Evolutionary conservation across 2,797 vertebrate species (phyloP).

Genomic region (Chloroceryle amazona): DNA sequence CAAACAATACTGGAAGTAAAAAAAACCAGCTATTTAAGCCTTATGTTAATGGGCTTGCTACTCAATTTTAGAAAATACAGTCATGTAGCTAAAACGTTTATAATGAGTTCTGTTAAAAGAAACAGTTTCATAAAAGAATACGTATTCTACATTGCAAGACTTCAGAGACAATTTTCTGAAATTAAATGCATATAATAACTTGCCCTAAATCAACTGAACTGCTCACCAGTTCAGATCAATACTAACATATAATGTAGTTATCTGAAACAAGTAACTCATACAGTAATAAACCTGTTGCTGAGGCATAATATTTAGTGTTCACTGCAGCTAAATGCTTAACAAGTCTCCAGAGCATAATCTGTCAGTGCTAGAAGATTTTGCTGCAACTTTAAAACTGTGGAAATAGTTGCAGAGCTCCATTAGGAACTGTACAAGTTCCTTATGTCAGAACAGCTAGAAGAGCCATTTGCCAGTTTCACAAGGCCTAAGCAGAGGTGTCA

Average conservation of each 20-base stretch:
- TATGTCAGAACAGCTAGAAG: neutral
- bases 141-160: neutral
- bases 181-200: slow-evolving; percentile 5
- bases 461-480: neutral
- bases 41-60: neutral
- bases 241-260: slow-evolving; percentile 37
- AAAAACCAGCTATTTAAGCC: neutral
- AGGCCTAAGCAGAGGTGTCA: neutral
- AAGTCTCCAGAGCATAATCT: slow-evolving; percentile 55
- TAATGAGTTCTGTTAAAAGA: neutral
- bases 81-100: neutral
- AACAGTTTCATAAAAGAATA: neutral
- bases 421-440: slow-evolving; percentile 15
- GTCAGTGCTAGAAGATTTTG: slow-evolving; percentile 53
- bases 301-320: slow-evolving; percentile 65
- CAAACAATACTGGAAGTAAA: neutral
- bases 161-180: slow-evolving; percentile 25
- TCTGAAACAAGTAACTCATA: slow-evolving; percentile 38
- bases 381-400: slow-evolving; percentile 47
- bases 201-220: slow-evolving; percentile 30
- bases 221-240: slow-evolving; percentile 52
- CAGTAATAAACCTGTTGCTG: slow-evolving; percentile 65
- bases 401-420: slow-evolving; percentile 41
- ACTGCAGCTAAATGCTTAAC: slow-evolving; percentile 57
- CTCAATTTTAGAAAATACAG: neutral